Evolutionary conservation across 2,797 vertebrate genomes (phyloP).

Genomic region (Parambassis ranga): DNA sequence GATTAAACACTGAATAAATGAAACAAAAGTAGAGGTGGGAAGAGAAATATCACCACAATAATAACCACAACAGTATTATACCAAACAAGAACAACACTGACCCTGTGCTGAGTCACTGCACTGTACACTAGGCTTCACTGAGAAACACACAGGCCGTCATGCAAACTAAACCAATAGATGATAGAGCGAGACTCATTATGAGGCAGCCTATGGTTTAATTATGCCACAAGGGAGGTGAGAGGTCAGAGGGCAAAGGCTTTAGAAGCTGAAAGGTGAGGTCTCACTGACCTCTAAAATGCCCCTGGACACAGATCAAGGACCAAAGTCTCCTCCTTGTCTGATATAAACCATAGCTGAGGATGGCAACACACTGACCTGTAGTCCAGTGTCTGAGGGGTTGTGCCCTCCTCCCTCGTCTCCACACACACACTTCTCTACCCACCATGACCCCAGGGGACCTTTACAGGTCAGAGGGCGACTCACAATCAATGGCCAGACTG

Average conservation of each 20-base stretch:
- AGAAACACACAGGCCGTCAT: slow-evolving; percentile 79
- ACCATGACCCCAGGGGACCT: slow-evolving; percentile 57
- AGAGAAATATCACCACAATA: slow-evolving; percentile 61
- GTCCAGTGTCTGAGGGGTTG: slow-evolving; percentile 44
- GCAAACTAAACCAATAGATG: slow-evolving; percentile 78
- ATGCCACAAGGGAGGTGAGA: slow-evolving; percentile 61
- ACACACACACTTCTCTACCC: slow-evolving; percentile 48
- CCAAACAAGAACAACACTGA: slow-evolving; percentile 56
- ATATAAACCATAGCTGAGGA: slow-evolving; percentile 57
- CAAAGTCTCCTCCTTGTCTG: slow-evolving; percentile 42
- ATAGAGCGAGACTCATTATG: slow-evolving; percentile 57
- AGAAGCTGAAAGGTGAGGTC: slow-evolving; percentile 54
- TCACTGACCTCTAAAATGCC: slow-evolving; percentile 43
- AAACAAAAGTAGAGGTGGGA: slow-evolving; percentile 53
- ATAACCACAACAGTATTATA: slow-evolving; percentile 52
- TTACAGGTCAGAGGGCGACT: slow-evolving; percentile 55
- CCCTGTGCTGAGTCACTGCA: slow-evolving; percentile 59
- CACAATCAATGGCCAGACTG: slow-evolving; percentile 62
- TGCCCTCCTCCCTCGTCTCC: slow-evolving; percentile 62
- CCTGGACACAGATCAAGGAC: slow-evolving; percentile 43
- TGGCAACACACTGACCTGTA: slow-evolving; percentile 46
- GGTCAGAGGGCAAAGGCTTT: slow-evolving; percentile 56
- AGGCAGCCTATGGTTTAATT: slow-evolving; percentile 53
- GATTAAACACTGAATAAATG: slow-evolving; percentile 46
- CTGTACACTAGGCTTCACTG: slow-evolving; percentile 62